Percentiles rank a stretch among this genome's conserved stretches.
These are phyloP conservation scores for Bucco capensis DNA, from an alignment of 2,113 vertebrate species.

Conservation along the genomic window DNA sequence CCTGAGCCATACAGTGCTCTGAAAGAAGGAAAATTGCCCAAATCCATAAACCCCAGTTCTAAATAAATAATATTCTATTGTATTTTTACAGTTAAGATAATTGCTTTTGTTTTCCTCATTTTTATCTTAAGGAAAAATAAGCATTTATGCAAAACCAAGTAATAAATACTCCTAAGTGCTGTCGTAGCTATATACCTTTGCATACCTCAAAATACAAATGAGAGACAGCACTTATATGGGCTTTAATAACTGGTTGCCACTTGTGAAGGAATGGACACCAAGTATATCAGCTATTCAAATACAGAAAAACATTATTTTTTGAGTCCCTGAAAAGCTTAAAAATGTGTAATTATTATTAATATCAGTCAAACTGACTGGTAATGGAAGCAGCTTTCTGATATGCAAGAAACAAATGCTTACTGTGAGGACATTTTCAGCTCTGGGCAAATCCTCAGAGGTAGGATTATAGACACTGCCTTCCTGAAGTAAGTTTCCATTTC, in stretches of 20 bases:
- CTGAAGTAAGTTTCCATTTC: neutral
- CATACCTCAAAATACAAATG: conserved; percentile 2
- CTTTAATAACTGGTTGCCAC: conserved; percentile 41
- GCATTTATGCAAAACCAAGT: neutral
- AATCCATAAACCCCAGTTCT: neutral
- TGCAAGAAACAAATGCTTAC: neutral
- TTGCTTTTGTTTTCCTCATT: neutral
- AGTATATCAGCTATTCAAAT: conserved; percentile 32
- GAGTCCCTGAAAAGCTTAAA: neutral
- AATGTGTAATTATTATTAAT: neutral
- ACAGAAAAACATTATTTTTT: neutral
- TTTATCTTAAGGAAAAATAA: neutral
- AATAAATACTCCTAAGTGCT: neutral
- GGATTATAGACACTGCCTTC: neutral
- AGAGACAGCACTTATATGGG: neutral
- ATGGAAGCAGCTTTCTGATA: neutral
- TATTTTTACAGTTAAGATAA: neutral
- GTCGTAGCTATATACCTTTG: neutral
- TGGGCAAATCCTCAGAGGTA: neutral
- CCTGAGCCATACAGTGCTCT: neutral
- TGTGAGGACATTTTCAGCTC: neutral
- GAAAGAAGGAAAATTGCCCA: neutral
- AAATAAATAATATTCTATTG: neutral
- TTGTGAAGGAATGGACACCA: neutral
- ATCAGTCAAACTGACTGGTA: neutral